Evolutionary conservation across 2,113 vertebrate genomes (phyloP).

Genomic region (Heterochromis multidens): DNA sequence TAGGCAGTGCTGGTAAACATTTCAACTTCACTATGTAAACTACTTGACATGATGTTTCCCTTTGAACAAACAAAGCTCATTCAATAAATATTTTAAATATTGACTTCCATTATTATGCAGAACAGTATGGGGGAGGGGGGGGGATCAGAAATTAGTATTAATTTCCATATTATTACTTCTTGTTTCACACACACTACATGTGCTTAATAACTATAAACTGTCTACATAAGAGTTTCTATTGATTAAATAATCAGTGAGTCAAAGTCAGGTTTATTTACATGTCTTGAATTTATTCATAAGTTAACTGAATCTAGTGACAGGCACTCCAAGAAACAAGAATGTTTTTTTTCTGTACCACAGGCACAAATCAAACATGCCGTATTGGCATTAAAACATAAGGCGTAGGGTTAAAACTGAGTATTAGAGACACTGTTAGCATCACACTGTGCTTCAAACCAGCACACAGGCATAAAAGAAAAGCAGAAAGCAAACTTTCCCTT

Average conservation of each 20-base stretch:
- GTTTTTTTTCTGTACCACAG: conserved; percentile 55
- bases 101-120: background rate
- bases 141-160: background rate
- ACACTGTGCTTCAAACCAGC: background rate
- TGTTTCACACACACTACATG: background rate
- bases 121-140: background rate
- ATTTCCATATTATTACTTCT: background rate
- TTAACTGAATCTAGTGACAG: conserved; percentile 44
- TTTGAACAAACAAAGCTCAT: background rate
- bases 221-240: background rate
- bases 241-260: background rate
- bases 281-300: conserved; percentile 59
- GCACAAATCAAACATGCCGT: conserved; percentile 62
- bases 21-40: background rate
- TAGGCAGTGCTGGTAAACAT: background rate
- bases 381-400: conserved; percentile 60
- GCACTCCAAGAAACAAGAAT: conserved; percentile 40
- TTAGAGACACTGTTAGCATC: background rate
- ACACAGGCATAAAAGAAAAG: background rate
- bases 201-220: background rate
- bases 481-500: background rate
- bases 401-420: conserved; percentile 31
- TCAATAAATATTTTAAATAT: no score
- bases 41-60: background rate
- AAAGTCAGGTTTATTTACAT: background rate